Base-by-base conservation (phyloP, 2,797 vertebrate genomes). In the Urocyon cinereoargenteus region DNA sequence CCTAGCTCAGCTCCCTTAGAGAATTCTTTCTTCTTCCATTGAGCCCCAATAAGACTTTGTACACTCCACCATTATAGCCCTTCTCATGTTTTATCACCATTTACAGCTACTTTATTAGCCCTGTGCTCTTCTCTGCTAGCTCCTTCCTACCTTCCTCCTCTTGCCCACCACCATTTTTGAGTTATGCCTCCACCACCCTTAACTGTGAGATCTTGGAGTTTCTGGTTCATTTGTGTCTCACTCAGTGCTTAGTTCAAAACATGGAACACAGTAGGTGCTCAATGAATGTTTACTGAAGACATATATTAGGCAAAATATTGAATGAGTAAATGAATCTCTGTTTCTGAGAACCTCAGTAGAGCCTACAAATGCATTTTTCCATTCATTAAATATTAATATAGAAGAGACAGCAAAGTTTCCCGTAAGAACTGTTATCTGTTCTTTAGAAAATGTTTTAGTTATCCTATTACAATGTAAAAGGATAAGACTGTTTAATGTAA, bases 361-460 rank as follows among this genome's bases (percentile, higher is more conserved):
- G 24, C 57, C 78, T 94, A 83, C 21, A 79, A 59, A 88, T 83
- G 86, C 62, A 91, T 73, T 96, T 96, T 97, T 79, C 94, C 36
- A 79, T 55, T 51, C 66, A 96, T 95, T 97, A 97, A 97, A 96
- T 96, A 97, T 97, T 97, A 86, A 97, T 81, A 75, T 3, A 66
- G 57, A 93, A 90, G 49, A 34, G 53, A 34, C 66, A 96, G 34
- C 53, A 73, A 85, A 89, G 51, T 84, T 98, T 96, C 94, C 89
- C 0, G 0, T 75, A 92, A 93, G 96, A 96, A 91, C 12, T 89
- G 49, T 81, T 73, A 93, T 64, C 68, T 36, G 24, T 75, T 82
- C 64, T 89, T 96, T 31, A 79, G 59, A 64, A 94, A 94, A 94
- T 89, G 79, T 86, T 94, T 86, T 64, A 31, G 59, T 64, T 96